Evolutionary conservation across 2,113 vertebrate species (phyloP).

Genomic region (Pleuronectes platessa): DNA sequence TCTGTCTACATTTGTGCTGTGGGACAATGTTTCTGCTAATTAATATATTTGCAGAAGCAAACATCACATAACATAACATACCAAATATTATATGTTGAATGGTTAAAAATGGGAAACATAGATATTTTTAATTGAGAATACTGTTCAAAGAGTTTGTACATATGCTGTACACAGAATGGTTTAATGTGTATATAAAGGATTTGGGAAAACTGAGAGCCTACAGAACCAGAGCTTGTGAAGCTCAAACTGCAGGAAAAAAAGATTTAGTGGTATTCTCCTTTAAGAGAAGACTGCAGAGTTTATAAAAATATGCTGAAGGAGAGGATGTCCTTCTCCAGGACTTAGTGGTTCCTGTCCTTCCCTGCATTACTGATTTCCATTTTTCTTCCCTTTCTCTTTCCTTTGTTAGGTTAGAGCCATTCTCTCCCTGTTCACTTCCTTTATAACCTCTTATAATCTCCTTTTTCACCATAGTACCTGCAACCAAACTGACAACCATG

Average conservation of each 20-base stretch:
- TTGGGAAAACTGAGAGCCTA: not conserved
- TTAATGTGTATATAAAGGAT: not conserved
- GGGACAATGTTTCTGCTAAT: not conserved
- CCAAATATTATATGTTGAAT: not conserved
- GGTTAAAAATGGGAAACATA: not conserved
- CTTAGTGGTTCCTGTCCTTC: constrained; percentile 31
- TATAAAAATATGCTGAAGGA: constrained; percentile 11
- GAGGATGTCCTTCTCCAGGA: constrained; percentile 11
- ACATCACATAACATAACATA: not conserved
- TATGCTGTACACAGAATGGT: not conserved
- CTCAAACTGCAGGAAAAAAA: not conserved
- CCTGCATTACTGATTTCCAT: constrained; percentile 43
- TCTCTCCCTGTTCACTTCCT: constrained; percentile 20
- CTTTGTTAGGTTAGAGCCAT: constrained; percentile 47
- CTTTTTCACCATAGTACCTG: constrained; percentile 85
- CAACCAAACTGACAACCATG: constrained; percentile 94
- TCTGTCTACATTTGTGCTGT: not conserved
- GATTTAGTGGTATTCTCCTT: not conserved
- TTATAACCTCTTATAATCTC: constrained; percentile 27
- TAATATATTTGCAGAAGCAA: not conserved
- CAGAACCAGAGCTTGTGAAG: not conserved
- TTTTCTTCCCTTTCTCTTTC: constrained; percentile 54
- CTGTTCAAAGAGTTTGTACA: not conserved
- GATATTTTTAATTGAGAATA: not conserved
- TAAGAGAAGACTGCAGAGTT: constrained; percentile 14